Conservation (phyloP, 2,888 invertebrate species). For the Mayetiola destructor region DNA sequence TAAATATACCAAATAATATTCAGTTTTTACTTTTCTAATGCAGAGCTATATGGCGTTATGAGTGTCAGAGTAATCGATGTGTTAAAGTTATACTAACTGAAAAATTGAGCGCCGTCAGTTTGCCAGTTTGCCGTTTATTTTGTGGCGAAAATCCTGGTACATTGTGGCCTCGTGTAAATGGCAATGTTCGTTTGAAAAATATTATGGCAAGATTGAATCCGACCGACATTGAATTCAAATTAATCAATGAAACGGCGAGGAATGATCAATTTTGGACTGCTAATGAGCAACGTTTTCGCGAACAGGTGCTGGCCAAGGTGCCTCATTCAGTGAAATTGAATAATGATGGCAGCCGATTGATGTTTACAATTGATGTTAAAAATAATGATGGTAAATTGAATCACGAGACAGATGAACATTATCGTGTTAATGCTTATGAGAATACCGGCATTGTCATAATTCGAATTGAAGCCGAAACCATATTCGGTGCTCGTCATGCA, state of each 20-base stretch:
- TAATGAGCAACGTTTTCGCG: conserved; percentile 32
- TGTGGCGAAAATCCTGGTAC: conserved; percentile 38
- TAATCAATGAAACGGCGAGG: conserved; percentile 24
- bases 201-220: conserved; percentile 34
- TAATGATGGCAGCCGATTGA: conserved; percentile 34
- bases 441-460: conserved; percentile 33
- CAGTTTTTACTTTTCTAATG: background rate
- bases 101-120: conserved; percentile 30
- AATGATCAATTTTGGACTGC: conserved; percentile 25
- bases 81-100: conserved; percentile 29
- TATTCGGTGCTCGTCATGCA: conserved; percentile 48
- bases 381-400: conserved; percentile 29
- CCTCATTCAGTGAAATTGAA: conserved; percentile 25
- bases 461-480: conserved; percentile 39
- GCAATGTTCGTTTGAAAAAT: conserved; percentile 33
- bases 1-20: background rate
- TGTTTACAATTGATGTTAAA: conserved; percentile 30
- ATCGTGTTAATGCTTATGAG: conserved; percentile 30
- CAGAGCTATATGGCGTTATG: conserved; percentile 12
- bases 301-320: conserved; percentile 27
- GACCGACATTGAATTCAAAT: conserved; percentile 28
- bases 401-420: conserved; percentile 42
- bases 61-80: conserved; percentile 26
- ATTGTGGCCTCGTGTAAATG: conserved; percentile 37
- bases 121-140: conserved; percentile 38